Base-by-base conservation (phyloP, 2,888 invertebrate species). In the Andrena bucephala region DNA sequence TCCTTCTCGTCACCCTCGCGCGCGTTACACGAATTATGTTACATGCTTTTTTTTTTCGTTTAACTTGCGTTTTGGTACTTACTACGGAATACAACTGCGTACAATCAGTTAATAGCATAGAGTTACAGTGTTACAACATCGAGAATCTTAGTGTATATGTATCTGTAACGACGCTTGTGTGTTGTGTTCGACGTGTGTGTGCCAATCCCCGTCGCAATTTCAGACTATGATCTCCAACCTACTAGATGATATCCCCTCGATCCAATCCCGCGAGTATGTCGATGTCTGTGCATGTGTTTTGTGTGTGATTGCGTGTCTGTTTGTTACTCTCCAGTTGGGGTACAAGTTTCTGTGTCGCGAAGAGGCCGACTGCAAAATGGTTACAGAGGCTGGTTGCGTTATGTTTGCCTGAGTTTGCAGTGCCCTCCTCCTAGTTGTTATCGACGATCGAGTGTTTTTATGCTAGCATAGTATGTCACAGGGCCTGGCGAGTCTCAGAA, bases 111-210 rank as follows among this genome's bases (percentile, higher is more conserved):
- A 91, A 91, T 92, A 92, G 92, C 89, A 89, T 91, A 92, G 91
- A 92, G 87, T 92, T 92, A 93, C 92, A 92, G 90, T 91, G 90
- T 92, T 93, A 93, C 92, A 93, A 93, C 93, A 93, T 93, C 92
- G 89, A 93, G 92, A 93, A 91, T 92, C 90, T 92, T 92, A 91
- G 86, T 80, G 83, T 85, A 80, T 29, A 31, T 69, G 36, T 60
- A 59, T 68, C 62, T 65, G 36, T 71, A 63, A 52, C 57, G 65
- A 63, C 54, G 80, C 79, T 42, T 77, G 77, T 84, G 86, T 87
- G 16, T 20, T 50, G 52, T 52, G 36, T 31, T 13, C 16, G 2
- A 42, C 7, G 80, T 68, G 60, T 71, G 71, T 79, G 78, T 76
- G 77, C 79, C 60, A 42, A 42, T 27, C 20, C 10, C 24, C 57